Evolutionary conservation across 2,113 vertebrate species (phyloP).

Genomic region (Typhlomys cinereus): DNA sequence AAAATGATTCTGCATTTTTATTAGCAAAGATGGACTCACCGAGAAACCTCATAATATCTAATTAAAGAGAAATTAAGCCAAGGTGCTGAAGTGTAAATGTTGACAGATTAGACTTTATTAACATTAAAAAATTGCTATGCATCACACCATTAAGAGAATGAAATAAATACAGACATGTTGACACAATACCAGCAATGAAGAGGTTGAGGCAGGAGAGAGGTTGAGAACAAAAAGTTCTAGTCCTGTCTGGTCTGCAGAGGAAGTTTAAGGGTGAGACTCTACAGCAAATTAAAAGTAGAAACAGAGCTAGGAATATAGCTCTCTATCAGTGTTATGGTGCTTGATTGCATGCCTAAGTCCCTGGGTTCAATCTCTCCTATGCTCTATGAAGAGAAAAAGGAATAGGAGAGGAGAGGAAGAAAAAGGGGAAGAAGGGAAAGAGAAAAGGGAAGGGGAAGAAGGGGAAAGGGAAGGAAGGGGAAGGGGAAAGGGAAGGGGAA

Average conservation of each 20-base stretch:
- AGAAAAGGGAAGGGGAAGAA: too few species aligned
- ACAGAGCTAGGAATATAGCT: background rate
- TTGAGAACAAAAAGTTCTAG: too few species aligned
- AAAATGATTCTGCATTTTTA: background rate
- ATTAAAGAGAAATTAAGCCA: background rate
- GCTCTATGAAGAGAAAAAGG: background rate
- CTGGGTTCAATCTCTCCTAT: background rate
- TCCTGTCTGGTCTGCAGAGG: background rate
- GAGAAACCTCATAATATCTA: background rate
- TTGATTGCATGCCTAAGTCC: background rate
- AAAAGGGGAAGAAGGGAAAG: too few species aligned
- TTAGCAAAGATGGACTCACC: background rate
- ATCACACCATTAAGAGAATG: background rate
- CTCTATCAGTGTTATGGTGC: background rate
- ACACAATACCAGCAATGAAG: background rate
- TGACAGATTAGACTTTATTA: background rate
- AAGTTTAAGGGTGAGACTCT: background rate
- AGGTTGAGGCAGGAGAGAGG: background rate
- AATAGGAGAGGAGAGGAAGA: background rate
- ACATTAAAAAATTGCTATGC: background rate
- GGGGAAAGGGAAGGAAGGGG: too few species aligned
- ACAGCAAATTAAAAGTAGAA: background rate
- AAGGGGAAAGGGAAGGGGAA: too few species aligned
- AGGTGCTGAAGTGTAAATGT: background rate
- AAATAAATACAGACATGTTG: background rate